Base-by-base conservation (phyloP, 2,797 vertebrate genomes). In the Brachyalestes nurse region DNA sequence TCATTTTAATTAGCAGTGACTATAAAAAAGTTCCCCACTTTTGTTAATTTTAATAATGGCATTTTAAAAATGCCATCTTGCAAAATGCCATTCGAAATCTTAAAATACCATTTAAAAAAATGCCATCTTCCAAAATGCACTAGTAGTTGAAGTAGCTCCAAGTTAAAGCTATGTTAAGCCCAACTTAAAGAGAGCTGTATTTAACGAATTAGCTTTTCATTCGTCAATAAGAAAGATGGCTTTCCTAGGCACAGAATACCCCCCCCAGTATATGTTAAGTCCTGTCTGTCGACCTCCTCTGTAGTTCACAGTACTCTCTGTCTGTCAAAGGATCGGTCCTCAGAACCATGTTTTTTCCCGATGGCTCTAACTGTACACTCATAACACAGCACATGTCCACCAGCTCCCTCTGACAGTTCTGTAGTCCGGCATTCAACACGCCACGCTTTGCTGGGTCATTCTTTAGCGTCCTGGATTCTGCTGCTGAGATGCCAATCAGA, bases 321-420 rank as follows among this genome's bases (percentile, higher is more conserved):
- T 89, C 84, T 66, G 83, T 92, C 84, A 92, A 70, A 34, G 95
- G 92, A 28, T 96, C 91, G 1, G 95, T 92, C 82, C 88, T 82
- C 72, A 96, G 86, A 60, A 99, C 94, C 61, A 92, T 87, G 40
- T 94, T 92, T 89, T 93, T 95, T 75, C 89, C 86, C 8, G 82
- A 88, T 4, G 93, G 91, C 83, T 95, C 88, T 64, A 95, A 93
- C 78, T 86, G 86, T 66, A 99, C 84, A 40, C 93, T 96, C 97
- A 99, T 98, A 78, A 98, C 82, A 75, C 96, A 97, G 89, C 96
- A 99, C 91, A 99, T 96, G 88, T 99, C 98, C 90, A 98, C 97
- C 77, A 99, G 91, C 77, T 93, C 92, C 83, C 93, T 94, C 70
- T 99, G 97, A 88, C 97, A 99, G 62, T 95, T 94, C 84, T 92